Evolutionary conservation across 92 coral and sea anemone species (phyloP).

Genomic region (Zoanthus gigantus): DNA sequence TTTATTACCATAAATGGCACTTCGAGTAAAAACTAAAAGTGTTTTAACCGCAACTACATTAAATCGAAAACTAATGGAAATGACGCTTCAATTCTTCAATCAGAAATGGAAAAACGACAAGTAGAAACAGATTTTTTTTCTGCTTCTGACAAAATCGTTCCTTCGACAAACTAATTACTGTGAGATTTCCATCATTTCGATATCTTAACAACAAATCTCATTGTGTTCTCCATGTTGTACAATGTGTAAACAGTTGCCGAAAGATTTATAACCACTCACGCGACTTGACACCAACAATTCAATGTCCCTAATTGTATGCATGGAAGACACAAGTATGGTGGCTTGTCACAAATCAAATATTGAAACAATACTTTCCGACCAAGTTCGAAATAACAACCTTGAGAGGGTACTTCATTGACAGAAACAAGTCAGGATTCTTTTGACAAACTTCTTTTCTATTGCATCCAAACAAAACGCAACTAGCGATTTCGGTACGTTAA

Average conservation of each 20-base stretch:
- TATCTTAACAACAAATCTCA: constrained; percentile 70
- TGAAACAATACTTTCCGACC: not conserved
- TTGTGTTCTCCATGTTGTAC: constrained; percentile 63
- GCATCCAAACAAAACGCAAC: not conserved
- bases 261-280: not conserved
- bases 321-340: not conserved
- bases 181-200: constrained; percentile 61
- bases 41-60: not conserved
- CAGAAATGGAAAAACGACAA: not conserved
- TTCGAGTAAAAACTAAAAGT: too few species aligned
- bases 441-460: not conserved
- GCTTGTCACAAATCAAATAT: not conserved
- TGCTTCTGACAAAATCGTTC: not conserved
- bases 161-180: constrained; percentile 44
- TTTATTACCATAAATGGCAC: too few species aligned
- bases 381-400: not conserved
- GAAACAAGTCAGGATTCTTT: not conserved
- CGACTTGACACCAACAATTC: not conserved
- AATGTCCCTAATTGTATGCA: not conserved
- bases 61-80: not conserved
- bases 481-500: too few species aligned
- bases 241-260: constrained; percentile 64
- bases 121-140: not conserved
- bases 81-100: not conserved
- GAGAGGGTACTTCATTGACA: not conserved